Evolutionary conservation across 2,888 invertebrate species (phyloP).

Genomic region (Caenorhabditis sp.): DNA sequence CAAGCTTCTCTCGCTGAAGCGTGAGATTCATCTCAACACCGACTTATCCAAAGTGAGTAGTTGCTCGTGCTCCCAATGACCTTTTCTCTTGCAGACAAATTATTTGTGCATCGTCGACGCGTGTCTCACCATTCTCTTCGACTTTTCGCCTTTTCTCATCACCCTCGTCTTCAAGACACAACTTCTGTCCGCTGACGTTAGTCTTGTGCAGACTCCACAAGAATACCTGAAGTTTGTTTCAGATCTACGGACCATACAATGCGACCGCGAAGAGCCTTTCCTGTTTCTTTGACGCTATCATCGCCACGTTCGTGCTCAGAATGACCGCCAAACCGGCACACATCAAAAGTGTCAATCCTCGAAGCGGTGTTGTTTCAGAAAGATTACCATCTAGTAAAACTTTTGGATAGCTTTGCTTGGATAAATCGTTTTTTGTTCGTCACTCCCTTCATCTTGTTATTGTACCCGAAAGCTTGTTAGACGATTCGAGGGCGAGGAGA

Average conservation of each 20-base stretch:
- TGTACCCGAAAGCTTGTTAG: slow-evolving; percentile 14
- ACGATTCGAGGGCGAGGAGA: slow-evolving; percentile 19
- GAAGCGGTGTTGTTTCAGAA: slow-evolving; percentile 11
- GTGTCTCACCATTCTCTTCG: slow-evolving; percentile 31
- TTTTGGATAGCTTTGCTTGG: background rate
- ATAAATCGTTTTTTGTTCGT: background rate
- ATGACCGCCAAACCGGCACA: background rate
- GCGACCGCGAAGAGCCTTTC: slow-evolving; percentile 30
- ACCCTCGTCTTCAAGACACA: slow-evolving; percentile 33
- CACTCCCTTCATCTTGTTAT: slow-evolving; percentile 4
- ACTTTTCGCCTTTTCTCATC: slow-evolving; percentile 32
- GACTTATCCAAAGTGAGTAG: slow-evolving; percentile 18
- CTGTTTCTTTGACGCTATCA: slow-evolving; percentile 35
- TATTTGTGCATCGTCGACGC: slow-evolving; percentile 44
- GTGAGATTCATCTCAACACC: slow-evolving; percentile 8
- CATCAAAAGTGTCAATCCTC: slow-evolving; percentile 10
- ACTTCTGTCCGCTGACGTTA: slow-evolving; percentile 38
- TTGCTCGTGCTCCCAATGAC: too few species aligned
- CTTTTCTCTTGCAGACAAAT: slow-evolving; percentile 31
- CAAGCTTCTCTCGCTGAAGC: slow-evolving; percentile 10
- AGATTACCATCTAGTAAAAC: slow-evolving; percentile 20
- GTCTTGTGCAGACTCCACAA: background rate
- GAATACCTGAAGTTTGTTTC: background rate
- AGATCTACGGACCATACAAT: slow-evolving; percentile 44
- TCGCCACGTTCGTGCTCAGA: slow-evolving; percentile 29